Evolutionary conservation across 2,113 vertebrate species (phyloP), one percentile per base, ranked within the genome.

Genomic region (Leucosticte australis): DNA sequence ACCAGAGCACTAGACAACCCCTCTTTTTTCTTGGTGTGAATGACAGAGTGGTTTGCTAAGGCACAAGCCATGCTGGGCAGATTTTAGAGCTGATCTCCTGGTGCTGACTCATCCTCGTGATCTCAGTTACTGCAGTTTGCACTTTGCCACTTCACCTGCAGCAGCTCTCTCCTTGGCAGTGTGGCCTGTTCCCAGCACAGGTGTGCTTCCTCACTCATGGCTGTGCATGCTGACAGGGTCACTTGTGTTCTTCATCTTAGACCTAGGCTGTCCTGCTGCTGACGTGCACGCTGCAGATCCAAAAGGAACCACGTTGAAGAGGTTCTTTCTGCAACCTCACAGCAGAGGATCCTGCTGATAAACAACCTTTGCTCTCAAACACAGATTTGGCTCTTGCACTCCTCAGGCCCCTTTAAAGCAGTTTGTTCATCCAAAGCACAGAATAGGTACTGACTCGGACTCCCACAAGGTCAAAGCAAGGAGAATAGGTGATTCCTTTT

Each of bases 121-220:
- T 65, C 49, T 57, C n/a, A 11, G 3, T 62, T 62, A 42, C 24
- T 37, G 46, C 33, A 33, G 37, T 35, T 37, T 90, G 86, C 15
- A 21, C 50, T 91, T 90, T 27, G 50, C 27, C 28, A 13, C 63
- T 69, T 76, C 9, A 37, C 35, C 80, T 87, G 46, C 64, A 70
- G 39, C 2, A 30, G 44, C 4, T 5, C 42, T 41, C 30, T 63
- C 28, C 82, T 44, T 3, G 9, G 60, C 18, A 59, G 39, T 0
- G 0, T 44, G 50, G 7, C 31, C 31, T 69, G 37, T 69, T 80
- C 21, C 26, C n/a, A 31, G 0, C 46, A 2, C 50, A 21, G 74
- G 15, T 0, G 7, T 80, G 26, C 28, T n/a, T 55, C 63, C 42
- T 71, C 0, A 1, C 19, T 76, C n/a, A 1, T 1, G 20, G 53